A percentile compares a stretch with the other conserved stretches of the same genome.
Evolutionary conservation across 2,113 vertebrate genomes (phyloP).

Genomic region (Daboia siamensis): DNA sequence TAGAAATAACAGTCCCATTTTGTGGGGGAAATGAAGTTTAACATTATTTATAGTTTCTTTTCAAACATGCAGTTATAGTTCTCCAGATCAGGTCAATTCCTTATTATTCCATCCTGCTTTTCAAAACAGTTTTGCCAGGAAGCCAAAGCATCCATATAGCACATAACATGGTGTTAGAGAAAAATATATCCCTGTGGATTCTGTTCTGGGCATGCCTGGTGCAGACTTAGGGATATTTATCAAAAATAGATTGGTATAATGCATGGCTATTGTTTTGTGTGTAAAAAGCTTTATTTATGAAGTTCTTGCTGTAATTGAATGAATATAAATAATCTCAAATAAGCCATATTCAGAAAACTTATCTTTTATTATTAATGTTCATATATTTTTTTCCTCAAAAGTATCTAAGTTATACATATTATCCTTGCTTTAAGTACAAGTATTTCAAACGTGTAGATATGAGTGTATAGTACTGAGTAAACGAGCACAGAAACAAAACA

Average conservation of each 20-base stretch:
- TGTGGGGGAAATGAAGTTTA: not conserved
- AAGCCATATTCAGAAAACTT: constrained; percentile 56
- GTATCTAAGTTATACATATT: constrained; percentile 52
- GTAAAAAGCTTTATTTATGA: not conserved
- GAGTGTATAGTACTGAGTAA: constrained; percentile 49
- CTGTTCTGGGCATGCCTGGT: not conserved
- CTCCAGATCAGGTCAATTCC: not conserved
- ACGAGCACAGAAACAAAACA: constrained; percentile 51
- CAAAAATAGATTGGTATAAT: not conserved
- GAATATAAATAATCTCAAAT: constrained; percentile 13
- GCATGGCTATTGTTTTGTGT: not conserved
- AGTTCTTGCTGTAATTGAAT: not conserved
- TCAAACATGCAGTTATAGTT: not conserved
- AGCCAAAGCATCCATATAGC: not conserved
- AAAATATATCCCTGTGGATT: not conserved
- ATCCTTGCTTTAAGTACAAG: constrained; percentile 52
- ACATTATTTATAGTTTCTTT: not conserved
- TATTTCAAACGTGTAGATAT: constrained; percentile 27
- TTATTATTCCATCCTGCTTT: not conserved
- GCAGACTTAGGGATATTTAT: not conserved
- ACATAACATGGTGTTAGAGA: not conserved
- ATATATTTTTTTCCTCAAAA: constrained; percentile 53
- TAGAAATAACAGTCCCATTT: not conserved
- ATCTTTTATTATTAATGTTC: constrained; percentile 72
- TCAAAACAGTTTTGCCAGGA: not conserved